Percentiles rank a stretch among this genome's conserved stretches.
Conservation (phyloP, 2,113 vertebrate genomes). For the Aramus guarauna region DNA sequence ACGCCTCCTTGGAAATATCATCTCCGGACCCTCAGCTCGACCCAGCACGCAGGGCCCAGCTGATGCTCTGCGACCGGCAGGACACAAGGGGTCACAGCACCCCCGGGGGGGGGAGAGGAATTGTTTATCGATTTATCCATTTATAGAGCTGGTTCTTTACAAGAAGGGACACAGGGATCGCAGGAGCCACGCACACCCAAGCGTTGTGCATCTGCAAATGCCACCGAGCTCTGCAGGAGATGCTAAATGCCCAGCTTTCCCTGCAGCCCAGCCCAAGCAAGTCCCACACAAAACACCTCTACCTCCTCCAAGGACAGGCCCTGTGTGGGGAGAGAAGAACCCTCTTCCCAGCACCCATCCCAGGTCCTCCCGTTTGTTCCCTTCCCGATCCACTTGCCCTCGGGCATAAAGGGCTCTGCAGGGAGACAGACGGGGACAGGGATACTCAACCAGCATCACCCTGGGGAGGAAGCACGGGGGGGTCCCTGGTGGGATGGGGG, state of each 20-base stretch:
- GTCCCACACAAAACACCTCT: background rate
- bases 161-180: background rate
- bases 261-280: background rate
- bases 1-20: background rate
- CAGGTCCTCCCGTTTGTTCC: accelerated
- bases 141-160: background rate
- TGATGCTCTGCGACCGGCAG: background rate
- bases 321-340: background rate
- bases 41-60: background rate
- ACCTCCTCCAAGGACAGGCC: background rate
- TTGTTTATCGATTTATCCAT: background rate
- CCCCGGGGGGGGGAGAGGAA: background rate
- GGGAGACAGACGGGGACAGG: background rate
- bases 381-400: background rate
- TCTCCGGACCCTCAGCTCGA: background rate
- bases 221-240: background rate
- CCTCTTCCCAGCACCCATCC: background rate
- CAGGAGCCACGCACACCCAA: background rate
- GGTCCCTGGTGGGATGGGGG: accelerated
- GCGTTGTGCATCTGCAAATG: background rate
- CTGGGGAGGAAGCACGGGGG: background rate
- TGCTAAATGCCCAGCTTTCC: background rate
- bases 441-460: background rate
- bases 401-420: background rate
- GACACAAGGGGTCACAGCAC: background rate